phyloP scores from a whole-genome alignment of 2,888 invertebrate genomes.

The Oscheius onirici region DNA sequence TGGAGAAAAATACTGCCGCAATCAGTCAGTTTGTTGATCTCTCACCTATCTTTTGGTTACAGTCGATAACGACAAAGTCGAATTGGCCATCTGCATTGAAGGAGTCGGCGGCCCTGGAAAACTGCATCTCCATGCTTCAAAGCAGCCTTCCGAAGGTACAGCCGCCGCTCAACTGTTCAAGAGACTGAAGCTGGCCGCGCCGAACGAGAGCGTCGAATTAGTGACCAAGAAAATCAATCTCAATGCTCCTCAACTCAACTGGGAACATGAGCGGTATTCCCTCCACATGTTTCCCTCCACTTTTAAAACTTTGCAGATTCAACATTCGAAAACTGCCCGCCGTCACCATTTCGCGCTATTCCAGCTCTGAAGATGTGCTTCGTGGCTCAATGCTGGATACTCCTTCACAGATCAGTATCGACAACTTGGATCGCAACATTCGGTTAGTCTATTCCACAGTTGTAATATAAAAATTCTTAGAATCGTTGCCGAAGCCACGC shows the following conservation, averaged over 20 bases:
- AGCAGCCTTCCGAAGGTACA: constrained; percentile 85
- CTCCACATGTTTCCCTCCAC: constrained; percentile 36
- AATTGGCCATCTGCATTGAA: constrained; percentile 66
- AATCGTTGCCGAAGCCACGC: constrained; percentile 84
- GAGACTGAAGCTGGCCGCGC: constrained; percentile 42
- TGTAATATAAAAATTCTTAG: constrained; percentile 54
- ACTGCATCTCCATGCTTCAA: constrained; percentile 91
- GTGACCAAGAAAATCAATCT: constrained; percentile 94
- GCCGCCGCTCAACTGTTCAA: constrained; percentile 75
- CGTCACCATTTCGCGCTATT: constrained; percentile 86
- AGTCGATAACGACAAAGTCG: constrained; percentile 46
- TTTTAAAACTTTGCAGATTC: constrained; percentile 76
- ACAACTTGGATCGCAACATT: constrained; percentile 65
- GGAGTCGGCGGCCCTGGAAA: constrained; percentile 74
- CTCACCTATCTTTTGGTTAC: background rate
- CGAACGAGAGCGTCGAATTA: constrained; percentile 51
- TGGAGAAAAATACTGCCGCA: constrained; percentile 78
- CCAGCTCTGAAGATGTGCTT: constrained; percentile 70
- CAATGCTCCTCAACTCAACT: constrained; percentile 76
- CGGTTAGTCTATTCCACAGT: constrained; percentile 17
- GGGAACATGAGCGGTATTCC: constrained; percentile 86
- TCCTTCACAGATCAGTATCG: constrained; percentile 38
- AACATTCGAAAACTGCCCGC: constrained; percentile 90
- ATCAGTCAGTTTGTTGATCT: constrained; percentile 16
- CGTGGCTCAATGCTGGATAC: constrained; percentile 74